phyloP scores from a whole-genome alignment of 2,888 invertebrate genomes.

The Zaprionus obscuricornis region DNA sequence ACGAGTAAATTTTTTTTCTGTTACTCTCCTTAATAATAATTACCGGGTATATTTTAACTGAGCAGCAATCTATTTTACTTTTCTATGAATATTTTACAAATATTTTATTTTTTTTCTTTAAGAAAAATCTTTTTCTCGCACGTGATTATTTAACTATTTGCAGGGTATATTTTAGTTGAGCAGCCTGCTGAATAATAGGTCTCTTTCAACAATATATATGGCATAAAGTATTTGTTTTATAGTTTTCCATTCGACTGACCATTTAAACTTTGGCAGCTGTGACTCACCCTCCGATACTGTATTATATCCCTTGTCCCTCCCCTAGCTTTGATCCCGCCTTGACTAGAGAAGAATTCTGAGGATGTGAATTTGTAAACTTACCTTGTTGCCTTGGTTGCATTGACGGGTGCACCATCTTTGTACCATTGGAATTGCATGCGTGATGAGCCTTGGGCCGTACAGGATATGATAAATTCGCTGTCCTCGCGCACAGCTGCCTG shows the following conservation, averaged over 20 bases:
- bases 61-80: no score
- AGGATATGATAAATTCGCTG: slow-evolving; percentile 90
- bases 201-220: slow-evolving; percentile 3
- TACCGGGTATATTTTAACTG: slow-evolving; percentile 2
- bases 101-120: no score
- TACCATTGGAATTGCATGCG: slow-evolving; percentile 91
- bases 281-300: no score
- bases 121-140: no score
- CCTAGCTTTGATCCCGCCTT: no score
- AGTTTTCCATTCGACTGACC: slow-evolving; percentile 25
- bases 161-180: slow-evolving; percentile 2
- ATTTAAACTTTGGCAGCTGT: slow-evolving; percentile 22
- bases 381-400: slow-evolving; percentile 90
- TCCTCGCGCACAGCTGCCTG: slow-evolving; percentile 86
- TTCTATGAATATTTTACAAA: no score
- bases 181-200: rapidly evolving
- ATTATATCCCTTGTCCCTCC: no score
- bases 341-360: no score
- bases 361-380: no score
- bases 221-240: slow-evolving; percentile 14
- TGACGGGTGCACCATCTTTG: slow-evolving; percentile 90
- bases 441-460: slow-evolving; percentile 90
- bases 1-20: no score
- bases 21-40: no score
- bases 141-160: no score